These are phyloP conservation scores for Digitonthophagus gazella DNA, from an alignment of 2,888 invertebrate species.

Conservation along the genomic window DNA sequence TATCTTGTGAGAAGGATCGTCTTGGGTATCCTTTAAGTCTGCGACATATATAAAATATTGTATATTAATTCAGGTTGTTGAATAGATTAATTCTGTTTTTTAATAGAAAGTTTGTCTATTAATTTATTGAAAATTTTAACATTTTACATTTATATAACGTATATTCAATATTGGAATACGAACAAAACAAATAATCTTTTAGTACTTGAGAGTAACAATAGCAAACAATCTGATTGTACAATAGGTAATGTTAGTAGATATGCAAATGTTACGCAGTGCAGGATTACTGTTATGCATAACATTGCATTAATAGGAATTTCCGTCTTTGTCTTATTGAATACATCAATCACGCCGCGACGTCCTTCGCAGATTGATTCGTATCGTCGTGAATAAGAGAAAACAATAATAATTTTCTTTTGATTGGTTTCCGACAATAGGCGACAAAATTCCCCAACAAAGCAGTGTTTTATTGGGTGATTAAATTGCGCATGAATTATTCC, in stretches of 20 bases:
- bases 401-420: neutral
- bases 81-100: conserved; percentile 28
- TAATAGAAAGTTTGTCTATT: neutral
- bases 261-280: neutral
- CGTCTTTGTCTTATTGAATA: neutral
- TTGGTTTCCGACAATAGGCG: neutral
- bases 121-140: neutral
- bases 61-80: conserved; percentile 34
- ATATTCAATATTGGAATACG: neutral
- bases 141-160: neutral
- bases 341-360: neutral
- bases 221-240: neutral
- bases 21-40: no score
- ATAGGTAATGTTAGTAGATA: neutral
- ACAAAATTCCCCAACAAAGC: neutral
- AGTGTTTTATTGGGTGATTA: neutral
- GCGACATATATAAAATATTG: conserved; percentile 33
- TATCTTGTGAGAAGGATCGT: conserved; percentile 32
- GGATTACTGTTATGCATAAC: neutral
- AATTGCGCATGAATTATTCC: neutral
- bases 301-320: neutral
- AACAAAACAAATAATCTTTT: neutral
- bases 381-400: neutral
- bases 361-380: neutral
- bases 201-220: neutral